These are phyloP conservation scores for Dolichallabes microphthalmus DNA, from an alignment of 2,113 vertebrate species.

Conservation along the genomic window DNA sequence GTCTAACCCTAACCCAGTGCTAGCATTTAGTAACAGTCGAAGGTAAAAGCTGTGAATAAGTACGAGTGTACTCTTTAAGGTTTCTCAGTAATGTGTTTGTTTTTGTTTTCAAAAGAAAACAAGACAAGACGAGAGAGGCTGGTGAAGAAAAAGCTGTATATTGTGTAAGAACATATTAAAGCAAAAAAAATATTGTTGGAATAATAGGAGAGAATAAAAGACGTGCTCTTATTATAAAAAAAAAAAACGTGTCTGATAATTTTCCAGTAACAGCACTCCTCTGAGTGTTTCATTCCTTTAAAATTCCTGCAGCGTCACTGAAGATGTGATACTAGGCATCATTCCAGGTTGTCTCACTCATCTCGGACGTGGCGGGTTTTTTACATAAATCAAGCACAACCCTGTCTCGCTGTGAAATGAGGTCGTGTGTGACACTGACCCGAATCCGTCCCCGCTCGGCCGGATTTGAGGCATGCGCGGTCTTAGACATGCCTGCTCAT, in stretches of 20 bases:
- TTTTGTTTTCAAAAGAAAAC: no score
- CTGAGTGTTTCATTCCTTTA: not conserved
- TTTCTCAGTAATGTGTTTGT: not conserved
- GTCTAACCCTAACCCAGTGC: not conserved
- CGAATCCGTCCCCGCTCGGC: constrained; percentile 43
- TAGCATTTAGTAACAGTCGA: not conserved
- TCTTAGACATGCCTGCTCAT: constrained; percentile 38
- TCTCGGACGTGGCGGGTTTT: constrained; percentile 17
- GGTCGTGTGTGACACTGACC: constrained; percentile 39
- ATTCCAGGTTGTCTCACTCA: constrained; percentile 23
- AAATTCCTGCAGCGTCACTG: not conserved
- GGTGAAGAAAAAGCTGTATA: no score
- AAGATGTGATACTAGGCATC: constrained; percentile 13
- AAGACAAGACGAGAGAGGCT: no score
- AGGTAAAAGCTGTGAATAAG: not conserved
- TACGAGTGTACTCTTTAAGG: not conserved
- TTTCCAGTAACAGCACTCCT: no score
- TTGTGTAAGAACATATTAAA: no score
- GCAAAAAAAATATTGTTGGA: no score
- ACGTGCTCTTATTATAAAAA: no score
- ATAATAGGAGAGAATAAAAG: no score
- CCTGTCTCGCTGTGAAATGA: constrained; percentile 43
- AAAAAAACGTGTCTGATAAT: no score
- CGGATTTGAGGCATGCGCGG: constrained; percentile 38
- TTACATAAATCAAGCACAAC: constrained; percentile 48